Percentiles rank a stretch among this genome's conserved stretches.
phyloP scores from a whole-genome alignment of 2,888 invertebrate genomes.

The Notocelia uddmanniana region DNA sequence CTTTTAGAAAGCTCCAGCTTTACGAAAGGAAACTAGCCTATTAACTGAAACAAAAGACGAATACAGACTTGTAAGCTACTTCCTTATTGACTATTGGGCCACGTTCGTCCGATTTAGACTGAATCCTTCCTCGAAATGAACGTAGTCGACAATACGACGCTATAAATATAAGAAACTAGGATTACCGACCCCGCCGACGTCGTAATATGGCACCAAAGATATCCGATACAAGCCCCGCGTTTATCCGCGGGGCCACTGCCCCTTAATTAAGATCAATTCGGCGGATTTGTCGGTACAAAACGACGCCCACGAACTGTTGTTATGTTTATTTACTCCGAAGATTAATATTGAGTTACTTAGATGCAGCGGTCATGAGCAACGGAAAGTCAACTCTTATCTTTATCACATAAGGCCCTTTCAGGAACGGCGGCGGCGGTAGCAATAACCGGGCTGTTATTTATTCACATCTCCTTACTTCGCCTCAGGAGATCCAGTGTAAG shows the following conservation, averaged over 20 bases:
- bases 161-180: conserved; percentile 17
- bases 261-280: conserved; percentile 38
- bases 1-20: background rate
- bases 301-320: conserved; percentile 37
- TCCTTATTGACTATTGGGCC: conserved; percentile 3
- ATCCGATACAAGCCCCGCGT: conserved; percentile 2
- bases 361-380: conserved; percentile 3
- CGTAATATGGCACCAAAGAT: conserved; percentile 6
- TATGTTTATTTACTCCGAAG: conserved; percentile 35
- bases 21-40: background rate
- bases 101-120: background rate
- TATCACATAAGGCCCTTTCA: conserved; percentile 25
- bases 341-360: conserved; percentile 33
- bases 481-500: background rate
- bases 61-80: background rate
- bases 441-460: conserved; percentile 24
- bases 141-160: conserved; percentile 7
- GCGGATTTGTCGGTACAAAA: conserved; percentile 36
- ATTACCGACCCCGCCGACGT: conserved; percentile 9
- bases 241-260: conserved; percentile 23
- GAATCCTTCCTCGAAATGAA: conserved; percentile 5
- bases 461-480: background rate
- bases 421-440: conserved; percentile 10
- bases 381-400: conserved; percentile 27
- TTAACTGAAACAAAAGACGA: background rate